Conservation (phyloP, 2,113 vertebrate genomes). For the Panthera leo region DNA sequence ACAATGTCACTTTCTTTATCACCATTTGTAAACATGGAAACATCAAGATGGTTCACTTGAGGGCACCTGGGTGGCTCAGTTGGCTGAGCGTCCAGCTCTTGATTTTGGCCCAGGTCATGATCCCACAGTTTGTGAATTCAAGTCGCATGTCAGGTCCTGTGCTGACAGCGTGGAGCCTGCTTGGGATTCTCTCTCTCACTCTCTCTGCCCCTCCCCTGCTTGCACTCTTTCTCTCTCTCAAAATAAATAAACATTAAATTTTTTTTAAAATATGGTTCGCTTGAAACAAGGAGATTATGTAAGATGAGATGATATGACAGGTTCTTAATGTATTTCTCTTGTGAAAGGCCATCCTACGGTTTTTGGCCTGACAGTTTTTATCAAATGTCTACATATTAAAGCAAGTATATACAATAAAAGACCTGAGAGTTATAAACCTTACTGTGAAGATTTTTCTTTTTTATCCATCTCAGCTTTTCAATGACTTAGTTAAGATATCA, state of each 20-base stretch:
- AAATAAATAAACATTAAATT: no score
- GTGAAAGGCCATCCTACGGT: not conserved
- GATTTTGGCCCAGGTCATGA: no score
- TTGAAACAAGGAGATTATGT: not conserved
- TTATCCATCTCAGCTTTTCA: not conserved
- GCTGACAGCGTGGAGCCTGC: no score
- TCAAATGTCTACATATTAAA: not conserved
- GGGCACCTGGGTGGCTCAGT: no score
- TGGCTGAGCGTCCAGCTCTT: no score
- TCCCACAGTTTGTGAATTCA: no score
- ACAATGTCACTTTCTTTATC: not conserved
- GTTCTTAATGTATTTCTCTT: not conserved
- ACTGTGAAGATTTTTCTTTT: not conserved
- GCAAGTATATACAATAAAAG: not conserved
- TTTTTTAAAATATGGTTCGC: not conserved
- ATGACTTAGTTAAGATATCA: not conserved
- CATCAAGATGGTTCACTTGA: not conserved
- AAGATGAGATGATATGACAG: not conserved
- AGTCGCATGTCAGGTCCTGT: no score
- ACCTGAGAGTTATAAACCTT: not conserved
- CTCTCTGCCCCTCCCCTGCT: no score
- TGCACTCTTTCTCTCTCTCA: no score
- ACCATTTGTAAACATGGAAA: not conserved
- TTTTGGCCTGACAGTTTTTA: not conserved
- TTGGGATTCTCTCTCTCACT: no score